Conservation (phyloP, 1,140 invertebrate genomes). For the Leptonema lineaticorne region DNA sequence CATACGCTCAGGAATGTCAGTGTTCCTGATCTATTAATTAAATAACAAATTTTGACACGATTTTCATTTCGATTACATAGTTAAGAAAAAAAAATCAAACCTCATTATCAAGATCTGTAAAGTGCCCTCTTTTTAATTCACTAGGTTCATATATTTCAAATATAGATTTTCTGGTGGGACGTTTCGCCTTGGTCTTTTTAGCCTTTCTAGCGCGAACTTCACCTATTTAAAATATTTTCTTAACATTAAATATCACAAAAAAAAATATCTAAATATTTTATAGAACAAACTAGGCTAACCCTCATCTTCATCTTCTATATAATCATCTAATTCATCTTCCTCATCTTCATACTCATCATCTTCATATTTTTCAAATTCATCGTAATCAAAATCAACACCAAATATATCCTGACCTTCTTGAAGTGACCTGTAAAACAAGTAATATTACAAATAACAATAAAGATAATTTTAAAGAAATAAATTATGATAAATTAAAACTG, state of each 20-base stretch:
- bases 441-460: not conserved
- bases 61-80: not conserved
- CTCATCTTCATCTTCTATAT: conserved; percentile 71
- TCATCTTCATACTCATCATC: conserved; percentile 86
- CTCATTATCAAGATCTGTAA: conserved; percentile 92
- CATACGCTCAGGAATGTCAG: conserved; percentile 90
- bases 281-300: conserved; percentile 44
- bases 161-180: conserved; percentile 84
- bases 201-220: conserved; percentile 45
- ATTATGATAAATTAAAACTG: conserved; percentile 51
- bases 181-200: conserved; percentile 74
- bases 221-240: conserved; percentile 29
- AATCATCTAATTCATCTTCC: conserved; percentile 74
- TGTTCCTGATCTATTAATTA: conserved; percentile 69
- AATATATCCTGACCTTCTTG: conserved; percentile 99
- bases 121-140: conserved; percentile 93
- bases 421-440: conserved; percentile 65
- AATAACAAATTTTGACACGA: not conserved
- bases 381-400: conserved; percentile 97
- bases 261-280: not conserved
- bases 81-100: conserved; percentile 49
- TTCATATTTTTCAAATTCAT: conserved; percentile 89
- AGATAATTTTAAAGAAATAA: not conserved
- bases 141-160: conserved; percentile 96
- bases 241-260: not conserved